phyloP scores from a whole-genome alignment of 2,797 vertebrate species.

The Silurus lanzhouensis region DNA sequence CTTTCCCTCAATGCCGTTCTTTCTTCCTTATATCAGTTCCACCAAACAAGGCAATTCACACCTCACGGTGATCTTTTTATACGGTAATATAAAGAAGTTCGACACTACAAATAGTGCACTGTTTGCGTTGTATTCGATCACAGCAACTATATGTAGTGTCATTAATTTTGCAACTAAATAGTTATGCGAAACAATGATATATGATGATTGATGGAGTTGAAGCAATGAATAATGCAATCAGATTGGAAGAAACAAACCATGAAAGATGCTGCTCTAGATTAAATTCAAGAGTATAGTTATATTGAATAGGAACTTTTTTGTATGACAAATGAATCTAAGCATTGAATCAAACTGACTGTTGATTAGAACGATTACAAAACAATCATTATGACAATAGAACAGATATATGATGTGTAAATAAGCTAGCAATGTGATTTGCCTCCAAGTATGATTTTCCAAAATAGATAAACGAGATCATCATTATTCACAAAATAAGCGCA shows the following conservation, averaged over 20 bases:
- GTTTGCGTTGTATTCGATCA: background rate
- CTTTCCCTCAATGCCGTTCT: background rate
- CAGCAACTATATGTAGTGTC: background rate
- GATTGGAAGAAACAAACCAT: background rate
- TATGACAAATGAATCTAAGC: background rate
- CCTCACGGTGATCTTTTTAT: background rate
- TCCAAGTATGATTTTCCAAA: background rate
- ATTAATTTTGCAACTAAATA: background rate
- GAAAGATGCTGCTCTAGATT: background rate
- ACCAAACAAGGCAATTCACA: background rate
- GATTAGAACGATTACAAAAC: background rate
- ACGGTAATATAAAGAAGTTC: background rate
- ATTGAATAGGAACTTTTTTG: background rate
- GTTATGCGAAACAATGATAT: background rate
- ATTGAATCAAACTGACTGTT: background rate
- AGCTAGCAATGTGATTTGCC: background rate
- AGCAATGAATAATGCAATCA: background rate
- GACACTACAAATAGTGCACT: background rate
- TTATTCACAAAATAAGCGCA: background rate
- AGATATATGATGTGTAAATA: background rate
- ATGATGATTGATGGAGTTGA: background rate
- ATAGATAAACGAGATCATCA: background rate
- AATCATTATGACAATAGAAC: background rate
- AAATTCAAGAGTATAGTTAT: background rate
- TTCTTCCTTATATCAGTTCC: background rate